Conservation (phyloP, 1,140 invertebrate genomes). For the Neodiprion fabricii region DNA sequence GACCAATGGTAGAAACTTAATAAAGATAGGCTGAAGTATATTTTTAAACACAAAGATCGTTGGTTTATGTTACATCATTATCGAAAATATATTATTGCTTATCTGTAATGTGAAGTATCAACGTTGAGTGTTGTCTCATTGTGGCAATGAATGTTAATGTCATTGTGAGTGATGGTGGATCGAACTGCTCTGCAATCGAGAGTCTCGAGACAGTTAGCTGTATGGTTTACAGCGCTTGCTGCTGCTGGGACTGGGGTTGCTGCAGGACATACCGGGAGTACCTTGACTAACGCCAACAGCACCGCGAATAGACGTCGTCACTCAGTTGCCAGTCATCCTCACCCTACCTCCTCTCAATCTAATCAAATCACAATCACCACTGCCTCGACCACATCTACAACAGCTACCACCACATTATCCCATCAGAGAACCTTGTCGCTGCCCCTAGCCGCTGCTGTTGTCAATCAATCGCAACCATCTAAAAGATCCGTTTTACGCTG, state of each 20-base stretch:
- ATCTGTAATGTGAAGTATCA: not conserved
- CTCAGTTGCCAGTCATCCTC: slow-evolving; percentile 60
- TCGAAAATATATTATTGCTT: no score
- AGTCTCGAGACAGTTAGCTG: slow-evolving; percentile 44
- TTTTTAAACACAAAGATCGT: no score
- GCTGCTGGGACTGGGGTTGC: slow-evolving; percentile 50
- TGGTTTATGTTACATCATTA: no score
- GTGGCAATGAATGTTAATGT: not conserved
- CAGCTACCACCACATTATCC: slow-evolving; percentile 35
- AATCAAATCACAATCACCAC: slow-evolving; percentile 46
- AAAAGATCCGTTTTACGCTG: slow-evolving; percentile 60
- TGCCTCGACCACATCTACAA: slow-evolving; percentile 51
- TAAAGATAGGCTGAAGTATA: no score
- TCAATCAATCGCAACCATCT: slow-evolving; percentile 61
- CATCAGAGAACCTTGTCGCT: slow-evolving; percentile 73
- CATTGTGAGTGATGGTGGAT: not conserved
- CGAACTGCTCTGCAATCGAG: not conserved
- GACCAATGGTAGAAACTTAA: no score
- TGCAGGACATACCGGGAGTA: slow-evolving; percentile 27
- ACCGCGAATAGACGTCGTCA: slow-evolving; percentile 58
- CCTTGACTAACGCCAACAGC: slow-evolving; percentile 50
- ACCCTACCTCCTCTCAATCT: slow-evolving; percentile 56
- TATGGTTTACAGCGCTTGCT: slow-evolving; percentile 58
- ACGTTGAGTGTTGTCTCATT: not conserved
- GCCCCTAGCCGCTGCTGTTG: slow-evolving; percentile 64